These are phyloP conservation scores for Gymnothorax javanicus DNA, from an alignment of 2,797 vertebrate genomes.

Conservation along the genomic window DNA sequence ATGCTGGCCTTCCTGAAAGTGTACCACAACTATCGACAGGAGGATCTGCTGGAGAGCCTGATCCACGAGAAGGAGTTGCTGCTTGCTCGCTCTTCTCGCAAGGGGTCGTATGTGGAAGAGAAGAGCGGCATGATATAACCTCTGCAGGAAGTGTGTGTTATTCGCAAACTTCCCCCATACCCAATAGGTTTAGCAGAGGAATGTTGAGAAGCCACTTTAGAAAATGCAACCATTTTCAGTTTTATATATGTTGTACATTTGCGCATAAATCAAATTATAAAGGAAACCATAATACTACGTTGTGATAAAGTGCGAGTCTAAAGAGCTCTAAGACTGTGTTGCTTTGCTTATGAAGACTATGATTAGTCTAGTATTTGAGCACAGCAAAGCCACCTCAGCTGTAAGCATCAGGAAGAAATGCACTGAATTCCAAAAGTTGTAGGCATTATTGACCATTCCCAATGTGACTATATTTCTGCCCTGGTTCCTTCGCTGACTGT, in stretches of 20 bases:
- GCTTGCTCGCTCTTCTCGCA: conserved; percentile 79
- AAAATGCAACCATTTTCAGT: not conserved
- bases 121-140: conserved; percentile 88
- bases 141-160: conserved; percentile 15
- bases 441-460: not conserved
- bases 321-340: not conserved
- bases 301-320: not conserved
- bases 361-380: not conserved
- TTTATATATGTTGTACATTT: not conserved
- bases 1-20: conserved; percentile 93
- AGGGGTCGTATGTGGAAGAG: conserved; percentile 74
- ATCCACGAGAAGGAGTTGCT: conserved; percentile 95
- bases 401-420: not conserved
- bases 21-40: conserved; percentile 92
- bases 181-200: conserved; percentile 19
- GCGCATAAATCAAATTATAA: not conserved
- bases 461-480: not conserved
- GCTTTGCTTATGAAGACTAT: conserved; percentile 1
- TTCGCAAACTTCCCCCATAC: conserved; percentile 32
- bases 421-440: not conserved
- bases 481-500: not conserved
- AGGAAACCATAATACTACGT: not conserved
- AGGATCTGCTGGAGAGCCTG: conserved; percentile 91
- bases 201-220: not conserved
- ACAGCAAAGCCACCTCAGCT: not conserved